Percentiles rank a stretch among this genome's conserved stretches.
Conservation (phyloP, 2,113 vertebrate species). For the Carettochelys insculpta region DNA sequence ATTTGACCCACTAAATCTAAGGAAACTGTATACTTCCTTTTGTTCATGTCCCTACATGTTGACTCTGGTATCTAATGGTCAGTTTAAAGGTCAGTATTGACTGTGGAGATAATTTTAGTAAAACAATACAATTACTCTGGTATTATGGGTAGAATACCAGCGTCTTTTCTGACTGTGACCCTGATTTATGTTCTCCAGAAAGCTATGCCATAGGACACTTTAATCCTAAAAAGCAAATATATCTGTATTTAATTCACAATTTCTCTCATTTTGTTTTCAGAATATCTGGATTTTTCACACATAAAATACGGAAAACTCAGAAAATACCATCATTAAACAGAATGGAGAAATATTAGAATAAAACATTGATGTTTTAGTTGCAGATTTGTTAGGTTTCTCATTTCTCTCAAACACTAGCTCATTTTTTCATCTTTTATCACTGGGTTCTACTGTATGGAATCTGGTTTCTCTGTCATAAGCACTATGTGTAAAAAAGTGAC, state of each 20-base stretch:
- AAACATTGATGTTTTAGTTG: background rate
- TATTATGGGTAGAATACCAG: background rate
- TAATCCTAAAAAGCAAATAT: rapidly evolving
- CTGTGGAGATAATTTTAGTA: background rate
- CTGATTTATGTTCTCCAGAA: background rate
- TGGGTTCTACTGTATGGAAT: background rate
- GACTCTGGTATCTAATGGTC: background rate
- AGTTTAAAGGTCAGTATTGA: background rate
- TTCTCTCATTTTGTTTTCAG: background rate
- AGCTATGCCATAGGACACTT: background rate
- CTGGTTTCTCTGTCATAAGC: background rate
- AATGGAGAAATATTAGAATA: background rate
- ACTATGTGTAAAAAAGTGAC: background rate
- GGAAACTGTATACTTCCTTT: background rate
- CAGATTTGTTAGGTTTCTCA: background rate
- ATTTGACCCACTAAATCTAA: background rate
- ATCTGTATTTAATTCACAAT: background rate
- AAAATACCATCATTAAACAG: background rate
- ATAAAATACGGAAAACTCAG: background rate
- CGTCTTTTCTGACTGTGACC: background rate
- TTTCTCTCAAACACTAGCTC: background rate
- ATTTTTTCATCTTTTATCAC: background rate
- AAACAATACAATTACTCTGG: background rate
- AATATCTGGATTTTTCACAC: background rate
- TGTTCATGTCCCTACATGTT: background rate